Conservation (phyloP, 2,113 vertebrate genomes). For the Tenebrosternarchus preto region DNA sequence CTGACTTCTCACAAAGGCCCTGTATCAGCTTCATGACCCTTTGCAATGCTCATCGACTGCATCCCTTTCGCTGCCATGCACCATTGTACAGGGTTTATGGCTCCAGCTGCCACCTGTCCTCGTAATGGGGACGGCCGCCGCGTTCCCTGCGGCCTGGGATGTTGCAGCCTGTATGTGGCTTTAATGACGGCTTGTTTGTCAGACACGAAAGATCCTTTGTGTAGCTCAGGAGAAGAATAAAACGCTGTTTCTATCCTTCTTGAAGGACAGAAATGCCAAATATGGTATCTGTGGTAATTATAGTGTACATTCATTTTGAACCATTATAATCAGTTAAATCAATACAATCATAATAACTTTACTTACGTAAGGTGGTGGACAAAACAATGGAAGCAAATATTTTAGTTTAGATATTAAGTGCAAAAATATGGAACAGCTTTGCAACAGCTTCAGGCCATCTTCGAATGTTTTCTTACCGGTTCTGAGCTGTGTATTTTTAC, state of each 20-base stretch:
- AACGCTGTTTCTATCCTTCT: not conserved
- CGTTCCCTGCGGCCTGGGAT: not conserved
- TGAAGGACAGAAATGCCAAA: too few relatives aligned
- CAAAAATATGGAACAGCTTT: too few relatives aligned
- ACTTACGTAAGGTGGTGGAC: too few relatives aligned
- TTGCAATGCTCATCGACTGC: constrained; percentile 68
- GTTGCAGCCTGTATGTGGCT: constrained; percentile 19
- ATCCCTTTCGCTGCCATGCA: constrained; percentile 73
- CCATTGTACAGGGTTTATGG: constrained; percentile 71
- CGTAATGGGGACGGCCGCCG: constrained; percentile 52
- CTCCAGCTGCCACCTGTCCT: constrained; percentile 73
- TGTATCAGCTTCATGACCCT: constrained; percentile 66
- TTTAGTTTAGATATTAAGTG: too few relatives aligned
- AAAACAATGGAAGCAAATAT: too few relatives aligned
- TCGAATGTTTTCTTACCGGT: too few relatives aligned
- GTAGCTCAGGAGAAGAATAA: not conserved
- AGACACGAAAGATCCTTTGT: not conserved
- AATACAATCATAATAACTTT: too few relatives aligned
- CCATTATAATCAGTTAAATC: too few relatives aligned
- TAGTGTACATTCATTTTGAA: too few relatives aligned
- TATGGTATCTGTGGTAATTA: not conserved
- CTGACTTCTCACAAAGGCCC: constrained; percentile 69
- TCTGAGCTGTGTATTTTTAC: too few relatives aligned
- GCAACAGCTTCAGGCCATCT: too few relatives aligned
- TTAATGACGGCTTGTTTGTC: constrained; percentile 5